A percentile compares a stretch with the other conserved stretches of the same genome.
Evolutionary conservation across 2,888 invertebrate genomes (phyloP).

Genomic region (Acronicta leporina): DNA sequence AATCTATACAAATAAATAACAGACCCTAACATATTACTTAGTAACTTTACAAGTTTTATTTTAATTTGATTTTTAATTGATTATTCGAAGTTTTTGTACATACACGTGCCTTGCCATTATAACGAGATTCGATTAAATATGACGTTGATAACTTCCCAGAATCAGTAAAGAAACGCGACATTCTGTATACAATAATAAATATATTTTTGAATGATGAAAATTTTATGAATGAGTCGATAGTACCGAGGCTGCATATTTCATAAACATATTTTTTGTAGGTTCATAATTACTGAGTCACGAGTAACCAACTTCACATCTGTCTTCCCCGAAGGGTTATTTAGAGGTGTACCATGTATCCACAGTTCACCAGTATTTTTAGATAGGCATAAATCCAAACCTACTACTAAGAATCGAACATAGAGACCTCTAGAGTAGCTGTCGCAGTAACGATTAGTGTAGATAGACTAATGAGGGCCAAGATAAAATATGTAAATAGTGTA

Average conservation of each 20-base stretch:
- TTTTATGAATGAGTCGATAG: background rate
- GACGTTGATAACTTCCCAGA: conserved; percentile 15
- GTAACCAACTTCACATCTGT: no score
- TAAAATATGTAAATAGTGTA: no score
- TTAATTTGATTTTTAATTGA: conserved; percentile 1
- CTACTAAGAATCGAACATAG: no score
- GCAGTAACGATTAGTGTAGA: no score
- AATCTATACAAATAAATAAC: conserved; percentile 1
- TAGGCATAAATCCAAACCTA: no score
- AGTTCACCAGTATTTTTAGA: no score
- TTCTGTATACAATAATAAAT: background rate
- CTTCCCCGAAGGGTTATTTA: background rate
- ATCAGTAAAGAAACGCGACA: background rate
- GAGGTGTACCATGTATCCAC: no score
- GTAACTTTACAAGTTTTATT: background rate
- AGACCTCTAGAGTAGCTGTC: no score
- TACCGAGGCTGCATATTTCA: no score
- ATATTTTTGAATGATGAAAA: conserved; percentile 24
- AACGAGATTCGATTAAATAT: background rate
- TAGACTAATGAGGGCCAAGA: no score
- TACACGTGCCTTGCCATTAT: background rate
- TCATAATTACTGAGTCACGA: background rate
- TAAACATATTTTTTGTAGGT: background rate
- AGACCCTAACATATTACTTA: background rate
- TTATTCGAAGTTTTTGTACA: background rate